A percentile compares a stretch with the other conserved stretches of the same genome.
These are phyloP conservation scores for Coptodon bakossiorum DNA, from an alignment of 2,113 vertebrate species.

Conservation along the genomic window DNA sequence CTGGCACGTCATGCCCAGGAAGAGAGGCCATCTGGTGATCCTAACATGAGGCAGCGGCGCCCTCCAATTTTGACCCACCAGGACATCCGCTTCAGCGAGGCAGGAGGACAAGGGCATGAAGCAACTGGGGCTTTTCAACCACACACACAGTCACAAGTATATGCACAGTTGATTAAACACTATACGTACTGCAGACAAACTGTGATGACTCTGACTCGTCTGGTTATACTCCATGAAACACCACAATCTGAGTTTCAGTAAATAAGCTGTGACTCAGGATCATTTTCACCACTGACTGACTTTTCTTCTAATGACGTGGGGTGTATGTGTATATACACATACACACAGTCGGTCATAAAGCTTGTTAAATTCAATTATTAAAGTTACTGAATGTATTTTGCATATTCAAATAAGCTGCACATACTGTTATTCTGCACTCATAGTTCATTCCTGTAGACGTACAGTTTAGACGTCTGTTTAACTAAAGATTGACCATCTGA, in stretches of 20 bases:
- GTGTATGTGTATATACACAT: background rate
- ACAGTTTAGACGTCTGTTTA: background rate
- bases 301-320: background rate
- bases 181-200: background rate
- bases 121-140: background rate
- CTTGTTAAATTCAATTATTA: background rate
- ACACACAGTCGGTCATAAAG: background rate
- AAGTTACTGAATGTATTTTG: background rate
- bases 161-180: background rate
- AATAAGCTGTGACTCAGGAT: background rate
- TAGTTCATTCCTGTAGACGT: background rate
- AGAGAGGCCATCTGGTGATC: slow-evolving; percentile 59
- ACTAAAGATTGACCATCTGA: background rate
- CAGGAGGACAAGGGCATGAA: slow-evolving; percentile 29
- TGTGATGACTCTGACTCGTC: background rate
- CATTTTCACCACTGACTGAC: background rate
- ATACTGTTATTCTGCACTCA: background rate
- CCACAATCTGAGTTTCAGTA: background rate
- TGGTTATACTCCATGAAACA: background rate
- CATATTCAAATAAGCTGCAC: background rate
- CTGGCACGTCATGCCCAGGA: slow-evolving; percentile 24
- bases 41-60: slow-evolving; percentile 28
- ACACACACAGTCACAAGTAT: background rate
- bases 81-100: slow-evolving; percentile 40
- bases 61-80: slow-evolving; percentile 42